Base-by-base conservation (phyloP, 2,888 invertebrate species). In the Tortricodes alternella region DNA sequence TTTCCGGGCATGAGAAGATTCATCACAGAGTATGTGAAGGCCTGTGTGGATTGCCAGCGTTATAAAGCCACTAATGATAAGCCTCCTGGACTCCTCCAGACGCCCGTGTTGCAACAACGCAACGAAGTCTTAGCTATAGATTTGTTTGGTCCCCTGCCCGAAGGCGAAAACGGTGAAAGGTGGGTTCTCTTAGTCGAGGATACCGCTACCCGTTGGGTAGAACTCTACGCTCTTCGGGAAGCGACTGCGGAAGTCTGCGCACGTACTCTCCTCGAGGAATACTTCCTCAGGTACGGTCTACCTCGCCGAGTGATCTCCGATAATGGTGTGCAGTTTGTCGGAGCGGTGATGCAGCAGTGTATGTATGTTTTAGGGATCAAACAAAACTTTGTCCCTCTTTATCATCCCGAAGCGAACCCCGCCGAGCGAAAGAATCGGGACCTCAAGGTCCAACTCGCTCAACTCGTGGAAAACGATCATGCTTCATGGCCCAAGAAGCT, bases 391-490 rank as follows among this genome's bases (percentile, higher is more conserved):
- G 21, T 38, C 2, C 38, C 38, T 2, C 21, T 38, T 9, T 38
- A 38, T 21, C 38, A 38, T 8, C 19, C 38, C 1, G 38, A 38
- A n/a, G 38, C n/a, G n/a, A n/a, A n/a, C n/a, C n/a, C n/a, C n/a
- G n/a, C n/a, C n/a, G n/a, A n/a, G n/a, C n/a, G n/a, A 2, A 38
- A 38, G 11, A 38, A 38, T n/a, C 38, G 38, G n/a, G 38, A 38
- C n/a, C 9, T 38, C 3, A 38, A 38, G 9, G 21, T 21, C 1
- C 9, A 21, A 21, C 38, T 38, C 11, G 38, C 38, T 3, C 19
- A 21, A n/a, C 38, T 38, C 38, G 38, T 38, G 21, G 38, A 21
- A 38, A 11, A 38, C n/a, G 38, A 38, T n/a, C 38, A 38, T 8
- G 21, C 19, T 9, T 38, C 38, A 3, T 38, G 38, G 38, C 38